Conservation (phyloP, 2,797 vertebrate species). For the Cyclura pinguis region DNA sequence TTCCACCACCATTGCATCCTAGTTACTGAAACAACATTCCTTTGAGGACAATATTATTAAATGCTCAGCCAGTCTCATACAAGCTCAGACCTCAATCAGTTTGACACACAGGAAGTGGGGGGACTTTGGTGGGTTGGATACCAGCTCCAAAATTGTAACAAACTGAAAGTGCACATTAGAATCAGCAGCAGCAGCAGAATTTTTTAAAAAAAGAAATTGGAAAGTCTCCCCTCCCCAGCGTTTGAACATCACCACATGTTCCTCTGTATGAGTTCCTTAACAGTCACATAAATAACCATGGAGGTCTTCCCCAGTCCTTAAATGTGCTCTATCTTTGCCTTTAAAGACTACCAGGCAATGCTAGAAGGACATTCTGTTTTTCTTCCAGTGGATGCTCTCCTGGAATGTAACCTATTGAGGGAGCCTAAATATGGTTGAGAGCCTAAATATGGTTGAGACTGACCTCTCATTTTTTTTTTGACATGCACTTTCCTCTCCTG, state of each 20-base stretch:
- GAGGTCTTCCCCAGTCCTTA: neutral
- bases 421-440: neutral
- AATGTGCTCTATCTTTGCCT: neutral
- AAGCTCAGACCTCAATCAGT: neutral
- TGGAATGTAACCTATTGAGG: too few relatives aligned
- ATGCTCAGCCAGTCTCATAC: neutral
- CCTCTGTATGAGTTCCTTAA: neutral
- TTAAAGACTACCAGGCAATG: neutral
- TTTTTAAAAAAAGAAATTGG: neutral
- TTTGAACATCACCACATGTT: too few relatives aligned
- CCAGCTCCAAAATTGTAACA: neutral
- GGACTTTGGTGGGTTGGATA: neutral
- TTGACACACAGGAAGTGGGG: neutral
- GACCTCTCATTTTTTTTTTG: too few relatives aligned
- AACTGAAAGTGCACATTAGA: neutral
- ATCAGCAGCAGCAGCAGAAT: neutral
- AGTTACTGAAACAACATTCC: neutral
- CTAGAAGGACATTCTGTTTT: neutral
- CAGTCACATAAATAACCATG: neutral
- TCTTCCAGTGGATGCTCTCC: too few relatives aligned
- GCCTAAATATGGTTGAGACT: too few relatives aligned
- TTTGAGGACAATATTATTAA: neutral
- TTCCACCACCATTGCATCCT: neutral
- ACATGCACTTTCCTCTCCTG: neutral
- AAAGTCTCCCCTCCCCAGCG: neutral